Base-by-base conservation (phyloP, 1,140 invertebrate species). In the Pseudoatta argentina region DNA sequence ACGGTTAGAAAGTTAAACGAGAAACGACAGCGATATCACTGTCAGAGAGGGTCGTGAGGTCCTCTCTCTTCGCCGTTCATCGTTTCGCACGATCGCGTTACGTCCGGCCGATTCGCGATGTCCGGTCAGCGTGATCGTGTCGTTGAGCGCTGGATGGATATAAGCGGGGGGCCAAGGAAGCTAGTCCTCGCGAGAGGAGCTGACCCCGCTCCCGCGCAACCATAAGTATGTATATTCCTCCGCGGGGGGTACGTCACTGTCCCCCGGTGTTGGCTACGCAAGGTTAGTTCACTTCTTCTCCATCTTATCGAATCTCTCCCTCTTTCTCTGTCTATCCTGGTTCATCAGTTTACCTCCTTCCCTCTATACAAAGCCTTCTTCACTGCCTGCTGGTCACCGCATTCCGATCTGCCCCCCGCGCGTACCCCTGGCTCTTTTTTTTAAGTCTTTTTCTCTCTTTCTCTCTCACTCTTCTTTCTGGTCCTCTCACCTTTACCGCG, bases 211-310 rank as follows among this genome's bases (percentile, higher is more conserved):
- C 48, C 59, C 51, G 53, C 67, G 24, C 53, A 51, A 59, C 64
- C 34, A 89, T 85, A 86, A 85, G 86, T 89, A 75, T 89, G 48
- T 89, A 57, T 76, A 69, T 86, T 86, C 86, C 93, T 92, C 94
- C 77, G 91, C 93, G 86, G 94, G 94, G 93, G 93, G 92, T 91
- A 93, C 91, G 93, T 94, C 93, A 93, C 88, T 94, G 93, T 94
- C 93, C 93, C 90, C 93, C 75, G 82, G 61, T 73, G 82, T 88
- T 90, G 88, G 86, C 86, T 82, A 86, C 82, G 77, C 63, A 86
- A 90, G 88, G 89, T 90, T 90, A 90, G 89, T 66, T 76, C 81
- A 72, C 77, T 90, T 86, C 78, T 89, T 78, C 76, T 83, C 69
- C 69, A 75, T 83, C 79, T 51, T 83, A 73, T 73, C 79, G 79